A percentile compares a stretch with the other conserved stretches of the same genome.
phyloP scores from a whole-genome alignment of 2,113 vertebrate species.

The Marcusenius ussheri region DNA sequence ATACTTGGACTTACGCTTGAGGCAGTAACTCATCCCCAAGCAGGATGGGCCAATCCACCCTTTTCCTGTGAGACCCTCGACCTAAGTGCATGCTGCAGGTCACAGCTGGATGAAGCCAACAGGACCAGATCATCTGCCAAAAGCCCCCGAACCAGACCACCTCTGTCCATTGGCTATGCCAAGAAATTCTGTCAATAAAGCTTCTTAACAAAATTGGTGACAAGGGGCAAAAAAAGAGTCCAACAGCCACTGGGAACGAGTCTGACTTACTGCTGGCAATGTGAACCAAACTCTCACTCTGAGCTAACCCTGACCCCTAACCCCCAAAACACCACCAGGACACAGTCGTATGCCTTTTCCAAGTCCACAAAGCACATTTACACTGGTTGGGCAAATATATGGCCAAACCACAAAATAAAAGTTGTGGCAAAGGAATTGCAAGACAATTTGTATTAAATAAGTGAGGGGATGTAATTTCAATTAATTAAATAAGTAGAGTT shows the following conservation, averaged over 20 bases:
- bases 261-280: neutral
- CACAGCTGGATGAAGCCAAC: neutral
- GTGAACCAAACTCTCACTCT: neutral
- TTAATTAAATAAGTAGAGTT: neutral
- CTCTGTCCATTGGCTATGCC: neutral
- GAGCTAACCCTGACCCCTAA: neutral
- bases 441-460: neutral
- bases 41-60: neutral
- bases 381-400: neutral
- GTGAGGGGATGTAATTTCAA: neutral
- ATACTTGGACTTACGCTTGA: neutral
- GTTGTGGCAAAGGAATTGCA: neutral
- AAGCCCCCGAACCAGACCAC: neutral
- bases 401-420: neutral
- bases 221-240: neutral
- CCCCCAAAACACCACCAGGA: neutral
- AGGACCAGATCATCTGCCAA: neutral
- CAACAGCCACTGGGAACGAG: neutral
- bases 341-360: neutral
- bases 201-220: neutral
- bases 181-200: neutral
- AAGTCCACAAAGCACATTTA: neutral
- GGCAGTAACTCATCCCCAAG: neutral
- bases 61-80: neutral
- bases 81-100: neutral